Evolutionary conservation across 2,797 vertebrate species (phyloP), one percentile per base, ranked within the genome.

Genomic region (Catharus ustulatus): DNA sequence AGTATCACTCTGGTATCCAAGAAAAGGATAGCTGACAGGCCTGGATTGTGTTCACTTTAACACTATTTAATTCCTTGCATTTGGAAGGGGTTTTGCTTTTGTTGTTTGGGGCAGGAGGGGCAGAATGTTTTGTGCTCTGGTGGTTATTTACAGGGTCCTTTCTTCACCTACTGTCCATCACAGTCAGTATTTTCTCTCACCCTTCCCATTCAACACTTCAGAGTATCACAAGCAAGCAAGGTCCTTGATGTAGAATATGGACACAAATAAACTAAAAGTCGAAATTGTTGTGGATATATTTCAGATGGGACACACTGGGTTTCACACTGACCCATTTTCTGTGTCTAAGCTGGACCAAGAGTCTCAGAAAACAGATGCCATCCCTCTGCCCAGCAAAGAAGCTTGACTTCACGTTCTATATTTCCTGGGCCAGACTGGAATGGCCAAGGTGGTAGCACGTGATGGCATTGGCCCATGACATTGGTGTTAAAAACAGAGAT

Each of bases 381-480:
- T 20, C n/a, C 19, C 26, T 48, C 46, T 49, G 13, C 22, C 32
- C 42, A 64, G 49, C 30, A 75, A 84, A 78, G 17, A 29, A 77
- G 19, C 54, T 74, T 7, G 7, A n/a, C 12, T n/a, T 86, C 11
- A 88, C 38, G 18, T 19, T 19, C 15, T n/a, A 0, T 34, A 51
- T 82, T 57, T 48, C 46, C 5, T 6, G 18, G 32, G n/a, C 32
- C 3, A 18, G 40, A 38, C 15, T 40, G 15, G 14, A 61, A 45
- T 2, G 9, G 49, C 16, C 13, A 66, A 29, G 17, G 9, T 22
- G 19, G 13, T 0, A 0, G 19, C 4, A 3, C 17, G 38, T 54
- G 27, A 12, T 7, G 36, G 22, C 51, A 54, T 2, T 61, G 34
- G 21, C 36, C 29, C 36, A 36, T 19, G 13, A 51, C 34, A 34